Evolutionary conservation across 2,797 vertebrate genomes (phyloP), one percentile per base, ranked within the genome.

Genomic region (Rhinophrynus dorsalis): DNA sequence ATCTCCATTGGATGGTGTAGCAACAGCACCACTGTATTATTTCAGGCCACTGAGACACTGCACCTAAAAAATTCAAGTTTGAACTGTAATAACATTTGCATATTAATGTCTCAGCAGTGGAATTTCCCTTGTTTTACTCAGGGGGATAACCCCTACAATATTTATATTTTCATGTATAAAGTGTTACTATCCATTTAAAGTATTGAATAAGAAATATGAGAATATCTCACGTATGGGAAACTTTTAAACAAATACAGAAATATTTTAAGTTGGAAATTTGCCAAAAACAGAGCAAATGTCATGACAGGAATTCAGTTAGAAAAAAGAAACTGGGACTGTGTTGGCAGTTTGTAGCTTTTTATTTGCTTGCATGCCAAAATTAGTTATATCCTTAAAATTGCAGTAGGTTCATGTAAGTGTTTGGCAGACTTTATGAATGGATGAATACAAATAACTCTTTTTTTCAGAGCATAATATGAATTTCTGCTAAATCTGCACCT

Each of bases 401-500:
- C 47, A 59, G 20, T 40, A 29, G 37, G 26, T 26, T 60, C 56
- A 40, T 59, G 17, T 30, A 50, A 68, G 66, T 21, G 8, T 68
- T 60, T 68, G 67, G 57, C 67, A 68, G 32, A 44, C 33, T 21
- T 23, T 26, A 44, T 23, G 35, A 30, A 59, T 52, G 35, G 26
- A 29, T 17, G 15, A 50, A 32, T 15, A 37, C n/a, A 50, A 20
- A 27, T 35, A 45, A 8, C 2, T 33, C 26, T 15, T 51, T 18
- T 24, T 50, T 30, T 4, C 7, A 32, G 66, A 38, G 18, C 55
- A 18, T 32, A 51, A 51, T 47, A 45, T 52, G 37, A 35, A 52
- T 51, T 58, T 51, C 27, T 33, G n/a, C 56, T 68, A 59, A 60
- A 42, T 44, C 67, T 54, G 67, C 57, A 68, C 56, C 67, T 68